phyloP scores from a whole-genome alignment of 2,797 vertebrate species.

The Pitangus sulphuratus region DNA sequence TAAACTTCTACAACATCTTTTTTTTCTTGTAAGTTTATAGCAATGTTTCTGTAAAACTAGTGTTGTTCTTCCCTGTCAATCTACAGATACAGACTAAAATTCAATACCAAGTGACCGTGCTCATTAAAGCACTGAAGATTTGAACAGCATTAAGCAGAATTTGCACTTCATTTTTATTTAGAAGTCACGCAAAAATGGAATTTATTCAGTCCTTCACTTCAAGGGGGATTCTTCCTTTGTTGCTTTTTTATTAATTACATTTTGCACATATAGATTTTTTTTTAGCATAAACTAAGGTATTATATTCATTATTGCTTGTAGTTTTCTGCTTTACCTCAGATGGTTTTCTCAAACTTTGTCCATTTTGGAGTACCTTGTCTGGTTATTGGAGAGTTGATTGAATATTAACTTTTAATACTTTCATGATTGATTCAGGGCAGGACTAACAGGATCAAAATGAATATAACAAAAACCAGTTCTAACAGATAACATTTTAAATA shows the following conservation, averaged over 20 bases:
- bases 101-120: not conserved
- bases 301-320: not conserved
- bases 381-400: not conserved
- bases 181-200: not conserved
- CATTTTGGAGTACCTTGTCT: not conserved
- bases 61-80: not conserved
- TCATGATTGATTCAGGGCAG: not conserved
- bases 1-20: not conserved
- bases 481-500: not conserved
- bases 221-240: not conserved
- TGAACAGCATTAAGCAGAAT: not conserved
- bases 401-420: not conserved
- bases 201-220: not conserved
- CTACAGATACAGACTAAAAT: not conserved
- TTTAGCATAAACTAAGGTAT: not conserved
- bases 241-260: not conserved
- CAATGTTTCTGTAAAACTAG: not conserved
- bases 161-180: not conserved
- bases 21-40: not conserved
- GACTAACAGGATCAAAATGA: not conserved
- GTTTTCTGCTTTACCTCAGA: not conserved
- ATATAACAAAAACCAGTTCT: rapidly evolving
- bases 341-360: not conserved
- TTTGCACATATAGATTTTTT: not conserved
- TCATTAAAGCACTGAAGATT: not conserved